Evolutionary conservation across 2,888 invertebrate species (phyloP), one percentile per base, ranked within the genome.

Genomic region (Drosophila trichaetosa): DNA sequence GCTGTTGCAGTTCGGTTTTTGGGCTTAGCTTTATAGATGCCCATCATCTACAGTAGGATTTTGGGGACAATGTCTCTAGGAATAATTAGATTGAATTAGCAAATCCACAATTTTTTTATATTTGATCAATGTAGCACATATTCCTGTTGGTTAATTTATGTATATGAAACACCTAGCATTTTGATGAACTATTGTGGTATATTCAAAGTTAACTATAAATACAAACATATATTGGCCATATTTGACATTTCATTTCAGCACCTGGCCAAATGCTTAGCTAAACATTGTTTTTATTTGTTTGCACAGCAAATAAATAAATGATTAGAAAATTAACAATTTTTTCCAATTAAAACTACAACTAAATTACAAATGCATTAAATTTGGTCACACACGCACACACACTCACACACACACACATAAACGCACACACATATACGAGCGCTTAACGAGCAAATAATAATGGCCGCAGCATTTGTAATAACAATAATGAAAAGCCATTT

Each of bases 301-400:
- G 38, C 36, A 29, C 38, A 54, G 29, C 38, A 73, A 72, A 73
- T 85, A 79, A 87, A 90, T 88, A 88, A 90, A 74, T 88, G 60
- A 86, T 87, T 82, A 84, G 84, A 86, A 77, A 82, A 88, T 90
- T 85, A 89, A 79, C 71, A 75, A 71, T 80, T 83, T 83, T 80
- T 82, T 76, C 90, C 82, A 90, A 90, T 87, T 90, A 89, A 90
- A 89, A 89, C 76, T 90, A 80, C 89, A 89, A 89, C 89, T 90
- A 87, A 87, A 89, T 87, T 90, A 87, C 87, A 90, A 90, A 87
- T 87, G 90, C 89, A 87, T 87, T 80, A 87, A 87, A 89, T 86
- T 87, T 83, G 69, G 59, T 48, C 69, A 53, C 63, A 53, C 69
- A 65, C 62, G 66, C 38, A 21, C 52, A n/a, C 69, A 65, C 61